Evolutionary conservation across 2,113 vertebrate genomes (phyloP), one percentile per base, ranked within the genome.

Genomic region (Eonycteris spelaea): DNA sequence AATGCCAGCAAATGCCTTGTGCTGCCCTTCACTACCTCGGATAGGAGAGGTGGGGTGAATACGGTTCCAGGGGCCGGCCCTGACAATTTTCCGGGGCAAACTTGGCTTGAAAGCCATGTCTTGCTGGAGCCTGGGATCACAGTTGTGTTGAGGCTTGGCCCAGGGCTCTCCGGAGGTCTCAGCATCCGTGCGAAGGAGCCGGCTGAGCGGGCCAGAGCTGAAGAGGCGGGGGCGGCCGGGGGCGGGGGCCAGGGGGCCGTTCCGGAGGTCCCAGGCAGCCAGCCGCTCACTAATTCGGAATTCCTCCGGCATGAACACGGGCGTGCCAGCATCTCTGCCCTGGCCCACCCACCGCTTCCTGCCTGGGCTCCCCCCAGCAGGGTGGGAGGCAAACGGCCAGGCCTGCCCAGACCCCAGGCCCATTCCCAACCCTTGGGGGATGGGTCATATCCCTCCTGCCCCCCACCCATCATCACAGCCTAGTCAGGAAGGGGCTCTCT

Each of bases 251-350:
- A 61, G 91, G 96, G 95, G 95, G 91, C 95, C 95, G 87, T 91
- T 95, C 97, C 16, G 96, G 97, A 97, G 97, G 97, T 95, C 97
- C 78, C 92, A 96, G 96, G 97, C 97, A 97, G 97, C 95, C 97
- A 95, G 96, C 97, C 96, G 92, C 97, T 96, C 85, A 95, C 97
- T 98, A 97, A 97, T 97, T 98, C 96, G 35, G 94, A 98, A 98
- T 98, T 98, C 97, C 95, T 98, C 86, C 43, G 22, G 97, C 97
- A 95, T 79, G 97, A 97, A 97, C 95, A 95, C 91, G 95, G 96
- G 96, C 87, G 94, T 97, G 97, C 97, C 97, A 97, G 92, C 94
- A 68, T 92, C 96, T 97, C 95, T 97, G 95, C 97, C 97, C 96
- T 2, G 78, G 97, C 97, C 97, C 97, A 97, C 97, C 97, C 97